Base-by-base conservation (phyloP, 1,140 invertebrate species). In the Drosophila paulistorum region DNA sequence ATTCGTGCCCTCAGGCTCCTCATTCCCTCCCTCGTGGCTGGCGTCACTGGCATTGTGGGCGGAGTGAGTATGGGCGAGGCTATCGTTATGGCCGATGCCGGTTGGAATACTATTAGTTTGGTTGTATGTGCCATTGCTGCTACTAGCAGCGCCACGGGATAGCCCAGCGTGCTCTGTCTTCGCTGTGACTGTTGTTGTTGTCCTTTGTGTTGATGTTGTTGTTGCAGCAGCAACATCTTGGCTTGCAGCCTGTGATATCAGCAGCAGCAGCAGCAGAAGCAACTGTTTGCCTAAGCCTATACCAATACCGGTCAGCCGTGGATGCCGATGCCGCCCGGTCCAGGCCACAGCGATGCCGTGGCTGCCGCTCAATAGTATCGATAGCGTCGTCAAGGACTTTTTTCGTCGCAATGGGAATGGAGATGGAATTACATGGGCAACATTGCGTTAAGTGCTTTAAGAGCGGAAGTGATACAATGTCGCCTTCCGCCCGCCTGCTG, bases 311-410 rank as follows among this genome's bases (percentile, higher is more conserved):
- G 74, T 86, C 82, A 75, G 68, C 79, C 81, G 76, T 75, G 76
- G 45, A 63, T 57, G 58, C 62, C 41, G 58, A 61, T 68, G 68
- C 71, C 70, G 79, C 83, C 84, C 70, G 81, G 68, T 67, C 79
- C 84, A 71, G 79, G 83, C 83, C 83, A 86, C 83, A 89, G 82
- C 84, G 83, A 89, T 84, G 83, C 83, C 83, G 84, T 74, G 80
- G 83, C 83, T 69, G 80, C 80, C 77, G 79, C 71, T 74, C 59
- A 71, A 66, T 59, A 74, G 69, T 55, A 37, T 58, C 33, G 45
- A 68, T 81, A 74, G 81, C 80, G 84, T 39, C 74, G 62, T 79
- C 73, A 70, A 68, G 79, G 70, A 69, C 71, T 30, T 61, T 55
- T 61, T 23, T 54, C 41, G 45, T 13, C 58, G 65, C 54, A 83